Percentiles rank a stretch among this genome's conserved stretches.
phyloP scores from a whole-genome alignment of 2,797 vertebrate genomes.

The Gobio occitaniae region DNA sequence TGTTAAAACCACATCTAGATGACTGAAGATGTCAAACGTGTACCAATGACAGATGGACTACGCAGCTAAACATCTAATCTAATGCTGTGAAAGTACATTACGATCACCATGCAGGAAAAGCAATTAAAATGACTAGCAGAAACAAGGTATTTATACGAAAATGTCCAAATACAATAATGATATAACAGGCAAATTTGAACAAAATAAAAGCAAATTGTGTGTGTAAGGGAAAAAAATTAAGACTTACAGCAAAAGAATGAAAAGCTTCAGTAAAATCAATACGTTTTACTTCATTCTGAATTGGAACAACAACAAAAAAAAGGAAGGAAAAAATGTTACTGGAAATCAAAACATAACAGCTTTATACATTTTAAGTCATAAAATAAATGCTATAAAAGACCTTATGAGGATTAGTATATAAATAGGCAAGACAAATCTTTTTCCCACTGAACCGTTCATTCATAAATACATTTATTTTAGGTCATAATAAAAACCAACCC shows the following conservation, averaged over 20 bases:
- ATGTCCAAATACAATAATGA: slow-evolving; percentile 6
- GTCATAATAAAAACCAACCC: background rate
- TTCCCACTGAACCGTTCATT: background rate
- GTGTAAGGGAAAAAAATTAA: slow-evolving; percentile 75
- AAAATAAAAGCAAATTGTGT: slow-evolving; percentile 74
- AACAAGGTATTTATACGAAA: background rate
- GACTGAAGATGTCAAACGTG: background rate
- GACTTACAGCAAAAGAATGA: slow-evolving; percentile 90
- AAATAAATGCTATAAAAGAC: slow-evolving; percentile 45
- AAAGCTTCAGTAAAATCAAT: slow-evolving; percentile 90
- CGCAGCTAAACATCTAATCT: background rate
- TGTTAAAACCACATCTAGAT: slow-evolving; percentile 31
- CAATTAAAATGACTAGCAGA: slow-evolving; percentile 33
- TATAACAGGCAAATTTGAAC: slow-evolving; percentile 66
- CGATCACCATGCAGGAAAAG: slow-evolving; percentile 29
- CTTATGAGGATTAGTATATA: slow-evolving; percentile 25
- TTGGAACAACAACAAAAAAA: slow-evolving; percentile 76
- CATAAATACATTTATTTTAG: background rate
- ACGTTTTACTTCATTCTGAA: slow-evolving; percentile 89
- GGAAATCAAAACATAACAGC: slow-evolving; percentile 74
- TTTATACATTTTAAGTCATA: slow-evolving; percentile 68
- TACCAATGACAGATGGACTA: background rate
- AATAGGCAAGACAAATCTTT: background rate
- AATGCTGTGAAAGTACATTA: slow-evolving; percentile 29
- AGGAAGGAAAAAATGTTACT: slow-evolving; percentile 71